These are phyloP conservation scores for Saturnia japonica DNA, from an alignment of 2,888 invertebrate genomes.

Conservation along the genomic window DNA sequence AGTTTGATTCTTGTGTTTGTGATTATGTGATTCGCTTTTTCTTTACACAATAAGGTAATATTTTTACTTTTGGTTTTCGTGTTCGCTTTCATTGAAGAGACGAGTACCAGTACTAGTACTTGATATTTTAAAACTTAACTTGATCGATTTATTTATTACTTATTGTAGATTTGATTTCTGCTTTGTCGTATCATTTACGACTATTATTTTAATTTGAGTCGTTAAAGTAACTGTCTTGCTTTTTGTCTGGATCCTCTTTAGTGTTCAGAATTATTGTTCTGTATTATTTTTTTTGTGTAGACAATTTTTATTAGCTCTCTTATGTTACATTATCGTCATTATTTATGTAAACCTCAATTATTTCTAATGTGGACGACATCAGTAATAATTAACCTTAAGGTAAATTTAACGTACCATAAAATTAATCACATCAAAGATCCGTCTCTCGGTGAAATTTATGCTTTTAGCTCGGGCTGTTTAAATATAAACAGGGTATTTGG, in stretches of 20 bases:
- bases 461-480: constrained; percentile 11
- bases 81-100: background rate
- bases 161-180: background rate
- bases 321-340: background rate
- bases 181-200: background rate
- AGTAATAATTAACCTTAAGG: background rate
- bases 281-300: background rate
- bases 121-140: background rate
- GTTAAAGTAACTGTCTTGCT: background rate
- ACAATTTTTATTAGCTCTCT: background rate
- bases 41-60: background rate
- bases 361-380: background rate
- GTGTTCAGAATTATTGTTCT: background rate
- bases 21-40: constrained; percentile 17
- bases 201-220: no score
- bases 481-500: constrained; percentile 21
- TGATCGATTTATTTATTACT: background rate
- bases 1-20: constrained; percentile 32
- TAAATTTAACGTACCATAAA: background rate
- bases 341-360: background rate
- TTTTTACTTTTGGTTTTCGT: background rate
- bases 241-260: background rate
- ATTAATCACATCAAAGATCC: background rate
- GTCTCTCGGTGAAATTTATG: constrained; percentile 3
- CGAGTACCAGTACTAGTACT: background rate